Conservation (phyloP, 64 coral and sea anemone genomes). For the Pocillopora damicornis region DNA sequence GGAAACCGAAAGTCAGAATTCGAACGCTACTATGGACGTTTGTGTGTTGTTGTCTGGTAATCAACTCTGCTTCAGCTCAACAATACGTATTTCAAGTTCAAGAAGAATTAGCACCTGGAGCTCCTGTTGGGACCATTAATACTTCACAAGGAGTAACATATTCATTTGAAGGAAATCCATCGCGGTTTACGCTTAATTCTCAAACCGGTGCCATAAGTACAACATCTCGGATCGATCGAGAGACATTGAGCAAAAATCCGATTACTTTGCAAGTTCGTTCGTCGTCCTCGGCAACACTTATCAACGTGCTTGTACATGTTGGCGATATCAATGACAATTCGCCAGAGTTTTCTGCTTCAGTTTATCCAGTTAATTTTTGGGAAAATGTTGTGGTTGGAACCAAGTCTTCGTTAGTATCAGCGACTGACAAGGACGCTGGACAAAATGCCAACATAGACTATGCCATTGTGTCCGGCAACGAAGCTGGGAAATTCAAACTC, state of each 20-base stretch:
- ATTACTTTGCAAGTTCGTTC: constrained; percentile 60
- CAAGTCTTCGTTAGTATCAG: constrained; percentile 57
- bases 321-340: constrained; percentile 88
- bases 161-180: constrained; percentile 62
- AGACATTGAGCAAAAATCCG: constrained; percentile 63
- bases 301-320: constrained; percentile 68
- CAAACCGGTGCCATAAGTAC: constrained; percentile 56
- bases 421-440: constrained; percentile 65
- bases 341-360: constrained; percentile 57
- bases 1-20: neutral
- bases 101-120: constrained; percentile 70
- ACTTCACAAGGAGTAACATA: constrained; percentile 27
- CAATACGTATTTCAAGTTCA: constrained; percentile 50
- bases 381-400: constrained; percentile 40
- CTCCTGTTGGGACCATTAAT: constrained; percentile 55
- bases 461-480: constrained; percentile 74
- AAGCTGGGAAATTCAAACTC: constrained; percentile 65
- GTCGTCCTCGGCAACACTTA: constrained; percentile 6
- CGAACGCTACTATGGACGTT: constrained; percentile 15
- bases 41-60: constrained; percentile 18
- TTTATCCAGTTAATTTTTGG: constrained; percentile 48
- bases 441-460: constrained; percentile 75
- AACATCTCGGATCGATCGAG: constrained; percentile 65
- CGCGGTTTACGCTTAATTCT: constrained; percentile 51
- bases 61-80: neutral